Conservation (phyloP, 2,113 vertebrate genomes). For the Phocoena sinus region DNA sequence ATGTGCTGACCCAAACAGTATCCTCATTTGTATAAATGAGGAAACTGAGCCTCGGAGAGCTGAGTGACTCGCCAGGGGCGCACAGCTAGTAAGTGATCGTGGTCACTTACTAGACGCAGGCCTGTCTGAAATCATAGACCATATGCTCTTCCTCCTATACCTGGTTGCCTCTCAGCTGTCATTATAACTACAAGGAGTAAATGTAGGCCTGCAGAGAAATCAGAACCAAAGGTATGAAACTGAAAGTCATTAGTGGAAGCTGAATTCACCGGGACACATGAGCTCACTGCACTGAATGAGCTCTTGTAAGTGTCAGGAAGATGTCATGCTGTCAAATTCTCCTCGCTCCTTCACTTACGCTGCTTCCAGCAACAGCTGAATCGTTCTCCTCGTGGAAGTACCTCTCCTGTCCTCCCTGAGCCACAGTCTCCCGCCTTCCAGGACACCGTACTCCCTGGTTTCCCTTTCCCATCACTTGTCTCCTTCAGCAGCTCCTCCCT, state of each 20-base stretch:
- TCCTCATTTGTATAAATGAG: background rate
- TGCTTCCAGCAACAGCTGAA: background rate
- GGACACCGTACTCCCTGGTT: background rate
- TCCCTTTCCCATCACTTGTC: background rate
- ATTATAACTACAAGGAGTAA: background rate
- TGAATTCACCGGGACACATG: fast-evolving
- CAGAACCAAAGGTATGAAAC: background rate
- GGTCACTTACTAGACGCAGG: too few relatives aligned
- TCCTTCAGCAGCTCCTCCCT: background rate
- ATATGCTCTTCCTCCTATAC: background rate
- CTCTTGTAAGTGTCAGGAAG: background rate
- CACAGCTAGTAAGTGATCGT: background rate
- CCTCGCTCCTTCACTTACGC: background rate
- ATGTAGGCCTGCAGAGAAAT: background rate
- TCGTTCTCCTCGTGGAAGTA: background rate
- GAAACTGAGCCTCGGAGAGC: background rate
- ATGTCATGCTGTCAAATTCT: background rate
- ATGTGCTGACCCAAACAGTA: too few relatives aligned
- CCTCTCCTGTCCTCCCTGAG: background rate
- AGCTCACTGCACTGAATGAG: background rate
- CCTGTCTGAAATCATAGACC: background rate
- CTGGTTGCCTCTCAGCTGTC: background rate
- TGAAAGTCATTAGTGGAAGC: background rate
- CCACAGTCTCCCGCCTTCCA: background rate
- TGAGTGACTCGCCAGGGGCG: background rate